phyloP scores from a whole-genome alignment of 2,797 vertebrate species.

The Alectoris magna region DNA sequence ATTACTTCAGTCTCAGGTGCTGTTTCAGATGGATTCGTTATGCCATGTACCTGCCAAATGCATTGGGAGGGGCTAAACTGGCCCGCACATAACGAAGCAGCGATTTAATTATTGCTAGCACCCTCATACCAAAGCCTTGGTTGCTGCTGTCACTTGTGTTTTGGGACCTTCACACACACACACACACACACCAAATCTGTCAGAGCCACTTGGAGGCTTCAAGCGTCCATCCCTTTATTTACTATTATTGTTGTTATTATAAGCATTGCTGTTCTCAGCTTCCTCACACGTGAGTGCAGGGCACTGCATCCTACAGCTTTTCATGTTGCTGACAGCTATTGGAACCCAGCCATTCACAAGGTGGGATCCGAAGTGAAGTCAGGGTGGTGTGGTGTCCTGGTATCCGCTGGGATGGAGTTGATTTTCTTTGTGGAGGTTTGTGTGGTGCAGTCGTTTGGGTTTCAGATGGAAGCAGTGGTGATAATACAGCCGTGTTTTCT shows the following conservation, averaged over 20 bases:
- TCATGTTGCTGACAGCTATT: not conserved
- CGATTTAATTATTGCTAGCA: slow-evolving; percentile 41
- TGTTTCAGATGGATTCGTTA: slow-evolving; percentile 43
- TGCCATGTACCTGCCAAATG: slow-evolving; percentile 58
- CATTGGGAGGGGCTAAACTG: slow-evolving; percentile 47
- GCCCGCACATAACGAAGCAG: not conserved
- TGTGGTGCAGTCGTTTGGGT: not conserved
- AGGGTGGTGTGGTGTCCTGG: not conserved
- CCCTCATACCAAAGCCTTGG: slow-evolving; percentile 21
- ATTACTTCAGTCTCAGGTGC: slow-evolving; percentile 26
- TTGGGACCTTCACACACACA: slow-evolving; percentile 11
- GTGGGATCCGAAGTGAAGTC: not conserved
- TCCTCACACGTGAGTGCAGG: not conserved
- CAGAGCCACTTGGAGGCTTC: slow-evolving; percentile 16
- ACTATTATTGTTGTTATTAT: slow-evolving; percentile 17
- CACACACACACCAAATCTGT: not conserved
- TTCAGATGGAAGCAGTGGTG: not conserved
- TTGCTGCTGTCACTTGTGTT: slow-evolving; percentile 24
- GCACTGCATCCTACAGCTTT: slow-evolving; percentile 17
- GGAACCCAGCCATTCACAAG: not conserved
- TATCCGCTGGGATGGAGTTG: not conserved
- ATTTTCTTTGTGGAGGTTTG: not conserved
- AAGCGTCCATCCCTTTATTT: slow-evolving; percentile 11
- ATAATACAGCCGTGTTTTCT: not conserved
- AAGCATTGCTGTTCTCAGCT: slow-evolving; percentile 44